Base-by-base conservation (phyloP, 2,113 vertebrate species). In the Melanotaenia duboulayi region DNA sequence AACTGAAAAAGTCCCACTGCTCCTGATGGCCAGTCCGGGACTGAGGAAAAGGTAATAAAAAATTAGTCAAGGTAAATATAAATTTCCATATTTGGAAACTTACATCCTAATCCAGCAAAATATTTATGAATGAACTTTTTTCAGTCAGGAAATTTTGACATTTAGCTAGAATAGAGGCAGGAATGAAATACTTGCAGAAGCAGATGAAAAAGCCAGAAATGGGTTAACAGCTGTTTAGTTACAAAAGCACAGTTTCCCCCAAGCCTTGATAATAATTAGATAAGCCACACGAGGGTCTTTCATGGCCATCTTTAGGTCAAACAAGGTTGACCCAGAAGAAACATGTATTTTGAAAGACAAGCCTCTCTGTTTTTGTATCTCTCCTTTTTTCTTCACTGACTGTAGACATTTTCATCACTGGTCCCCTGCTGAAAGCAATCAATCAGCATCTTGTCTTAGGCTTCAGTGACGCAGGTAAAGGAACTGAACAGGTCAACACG, bases 391-490 rank as follows among this genome's bases (percentile, higher is more conserved):
- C 72, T 81, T 86, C 49, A 64, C 66, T 78, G 80, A 85, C 86
- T 89, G 86, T 87, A 92, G 92, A 91, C 93, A 92, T 93, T 50
- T 93, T 90, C 89, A 90, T 92, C 92, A 82, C 82, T 63, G 2
- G 86, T 91, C 58, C 91, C 91, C 86, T 92, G 92, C 90, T 91
- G 93, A 92, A 92, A 93, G 87, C 91, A 94, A 93, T 93, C 92
- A 91, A 93, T 94, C 92, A 91, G 91, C 84, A 87, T 91, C 90
- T 93, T 91, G 90, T 94, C 90, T 92, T 85, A 65, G 81, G 80
- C 91, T 89, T 89, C 85, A 86, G 80, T 94, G 90, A 93, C 83
- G 92, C 92, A 91, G 85, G 88, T 86, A 90, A 89, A 89, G 78
- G 84, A 91, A 90, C 84, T 76, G 67, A 91, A 73, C 81, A 83